Evolutionary conservation across 2,888 invertebrate genomes (phyloP).

Genomic region (Chydorus sphaericus): DNA sequence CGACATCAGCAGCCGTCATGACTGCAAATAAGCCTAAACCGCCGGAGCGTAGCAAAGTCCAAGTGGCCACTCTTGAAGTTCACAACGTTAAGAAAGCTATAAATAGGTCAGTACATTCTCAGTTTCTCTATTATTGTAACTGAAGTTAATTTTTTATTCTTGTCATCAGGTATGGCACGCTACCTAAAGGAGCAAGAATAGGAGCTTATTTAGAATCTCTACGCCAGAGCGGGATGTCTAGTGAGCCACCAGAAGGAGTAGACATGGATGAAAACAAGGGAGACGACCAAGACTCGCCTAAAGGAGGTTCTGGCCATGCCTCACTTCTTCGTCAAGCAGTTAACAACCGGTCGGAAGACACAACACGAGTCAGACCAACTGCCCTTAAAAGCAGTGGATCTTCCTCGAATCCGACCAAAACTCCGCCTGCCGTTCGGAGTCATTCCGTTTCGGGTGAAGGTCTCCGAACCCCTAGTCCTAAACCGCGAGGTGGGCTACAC

Average conservation of each 20-base stretch:
- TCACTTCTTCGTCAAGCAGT: slow-evolving; percentile 4
- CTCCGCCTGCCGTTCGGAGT: slow-evolving; percentile 22
- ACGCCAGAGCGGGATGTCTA: slow-evolving; percentile 53
- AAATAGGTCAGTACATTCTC: slow-evolving; percentile 40
- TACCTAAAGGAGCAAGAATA: slow-evolving; percentile 91
- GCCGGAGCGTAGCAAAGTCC: slow-evolving; percentile 33
- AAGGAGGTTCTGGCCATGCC: slow-evolving; percentile 20
- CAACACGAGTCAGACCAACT: slow-evolving; percentile 4
- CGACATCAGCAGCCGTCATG: slow-evolving; percentile 15
- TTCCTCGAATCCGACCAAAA: not conserved
- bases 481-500: not conserved
- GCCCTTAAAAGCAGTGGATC: not conserved
- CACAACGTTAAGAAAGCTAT: slow-evolving; percentile 89
- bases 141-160: not conserved
- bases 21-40: slow-evolving; percentile 16
- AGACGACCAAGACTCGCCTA: slow-evolving; percentile 19
- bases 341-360: not conserved
- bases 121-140: not conserved
- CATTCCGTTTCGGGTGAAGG: slow-evolving; percentile 46
- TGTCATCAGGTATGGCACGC: slow-evolving; percentile 56
- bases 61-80: slow-evolving; percentile 84
- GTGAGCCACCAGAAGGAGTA: slow-evolving; percentile 24
- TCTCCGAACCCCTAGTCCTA: slow-evolving; percentile 47
- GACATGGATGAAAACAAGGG: slow-evolving; percentile 14
- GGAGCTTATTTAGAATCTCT: slow-evolving; percentile 91